Conservation (phyloP, 2,888 invertebrate species). For the Brachylomia viminalis region DNA sequence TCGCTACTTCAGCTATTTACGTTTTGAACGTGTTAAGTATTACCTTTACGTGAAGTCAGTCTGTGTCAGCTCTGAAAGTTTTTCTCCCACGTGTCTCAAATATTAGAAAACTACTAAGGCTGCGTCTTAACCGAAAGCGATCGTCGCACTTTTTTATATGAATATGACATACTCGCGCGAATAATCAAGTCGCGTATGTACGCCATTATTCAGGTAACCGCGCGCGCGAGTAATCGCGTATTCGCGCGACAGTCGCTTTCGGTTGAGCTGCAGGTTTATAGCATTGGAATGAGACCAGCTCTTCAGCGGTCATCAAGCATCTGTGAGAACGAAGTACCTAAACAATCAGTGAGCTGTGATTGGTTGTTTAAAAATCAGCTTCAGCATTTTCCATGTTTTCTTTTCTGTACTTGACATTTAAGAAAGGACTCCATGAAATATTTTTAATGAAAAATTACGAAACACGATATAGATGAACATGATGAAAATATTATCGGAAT, state of each 20-base stretch:
- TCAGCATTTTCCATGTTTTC: too few species aligned
- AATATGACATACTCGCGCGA: background rate
- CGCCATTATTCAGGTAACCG: background rate
- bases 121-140: background rate
- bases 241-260: background rate
- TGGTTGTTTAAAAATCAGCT: too few species aligned
- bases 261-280: background rate
- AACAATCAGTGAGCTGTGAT: background rate
- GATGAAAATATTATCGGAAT: background rate
- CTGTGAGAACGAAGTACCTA: background rate
- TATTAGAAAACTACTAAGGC: slow-evolving; percentile 2
- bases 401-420: too few species aligned
- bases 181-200: background rate
- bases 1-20: slow-evolving; percentile 5
- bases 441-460: background rate
- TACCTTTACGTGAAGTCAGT: background rate
- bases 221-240: background rate
- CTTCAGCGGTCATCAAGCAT: background rate
- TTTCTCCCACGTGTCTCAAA: background rate
- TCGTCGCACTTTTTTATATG: background rate
- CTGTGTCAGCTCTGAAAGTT: slow-evolving; percentile 1
- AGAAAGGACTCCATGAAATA: too few species aligned
- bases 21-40: slow-evolving; percentile 29
- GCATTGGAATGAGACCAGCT: background rate
- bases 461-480: background rate